Evolutionary conservation across 2,797 vertebrate species (phyloP).

Genomic region (Xerus rutilus): DNA sequence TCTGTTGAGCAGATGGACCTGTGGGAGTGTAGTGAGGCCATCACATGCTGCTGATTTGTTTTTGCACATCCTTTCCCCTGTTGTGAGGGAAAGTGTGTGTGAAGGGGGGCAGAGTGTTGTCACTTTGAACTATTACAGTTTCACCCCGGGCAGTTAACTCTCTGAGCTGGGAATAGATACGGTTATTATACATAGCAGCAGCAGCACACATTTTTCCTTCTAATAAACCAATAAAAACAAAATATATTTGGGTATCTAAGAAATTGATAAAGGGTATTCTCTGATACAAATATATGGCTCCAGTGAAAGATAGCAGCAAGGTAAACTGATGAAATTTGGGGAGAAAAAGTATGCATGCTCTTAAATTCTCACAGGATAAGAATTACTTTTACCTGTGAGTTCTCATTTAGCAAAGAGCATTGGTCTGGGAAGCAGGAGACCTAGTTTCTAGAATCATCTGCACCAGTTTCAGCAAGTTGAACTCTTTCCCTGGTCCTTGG

Average conservation of each 20-base stretch:
- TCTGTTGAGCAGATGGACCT: slow-evolving; percentile 41
- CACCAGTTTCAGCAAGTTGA: not conserved
- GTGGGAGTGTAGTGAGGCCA: not conserved
- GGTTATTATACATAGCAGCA: not conserved
- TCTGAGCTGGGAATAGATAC: not conserved
- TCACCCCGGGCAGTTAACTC: not conserved
- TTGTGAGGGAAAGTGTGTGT: not conserved
- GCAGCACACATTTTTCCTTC: not conserved
- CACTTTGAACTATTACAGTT: not conserved
- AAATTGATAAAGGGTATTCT: not conserved
- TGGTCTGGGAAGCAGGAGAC: not conserved
- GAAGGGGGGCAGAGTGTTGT: not conserved
- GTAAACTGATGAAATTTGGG: not conserved
- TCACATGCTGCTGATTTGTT: slow-evolving; percentile 1
- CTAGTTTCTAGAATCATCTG: slow-evolving; percentile 1
- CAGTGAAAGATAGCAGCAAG: not conserved
- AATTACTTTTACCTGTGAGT: not conserved
- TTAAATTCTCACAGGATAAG: not conserved
- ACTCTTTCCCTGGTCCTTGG: not conserved
- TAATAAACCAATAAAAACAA: not conserved
- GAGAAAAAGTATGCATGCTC: not conserved
- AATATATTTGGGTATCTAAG: not conserved
- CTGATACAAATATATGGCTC: slow-evolving; percentile 20
- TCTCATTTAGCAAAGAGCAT: slow-evolving; percentile 38
- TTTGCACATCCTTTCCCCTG: slow-evolving; percentile 25